phyloP scores from a whole-genome alignment of 2,797 vertebrate genomes.

The Synaphobranchus kaupii region DNA sequence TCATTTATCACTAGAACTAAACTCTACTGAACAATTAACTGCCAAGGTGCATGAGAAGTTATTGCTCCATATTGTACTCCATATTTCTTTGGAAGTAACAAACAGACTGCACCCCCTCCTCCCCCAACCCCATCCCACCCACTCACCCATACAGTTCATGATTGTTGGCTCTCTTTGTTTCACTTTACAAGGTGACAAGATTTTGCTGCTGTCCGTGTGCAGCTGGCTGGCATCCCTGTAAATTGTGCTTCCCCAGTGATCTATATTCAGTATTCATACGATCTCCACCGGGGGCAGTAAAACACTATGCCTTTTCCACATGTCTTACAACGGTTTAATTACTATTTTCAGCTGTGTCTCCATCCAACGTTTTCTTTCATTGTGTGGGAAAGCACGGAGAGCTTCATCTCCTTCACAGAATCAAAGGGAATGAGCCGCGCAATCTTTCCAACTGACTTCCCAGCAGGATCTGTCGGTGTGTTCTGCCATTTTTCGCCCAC shows the following conservation, averaged over 20 bases:
- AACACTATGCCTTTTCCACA: conserved; percentile 76
- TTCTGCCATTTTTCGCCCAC: background rate
- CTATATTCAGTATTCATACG: conserved; percentile 67
- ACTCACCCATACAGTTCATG: background rate
- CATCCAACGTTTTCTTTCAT: conserved; percentile 60
- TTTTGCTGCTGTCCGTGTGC: conserved; percentile 63
- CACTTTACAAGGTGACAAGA: conserved; percentile 77
- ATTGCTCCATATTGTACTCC: conserved; percentile 44
- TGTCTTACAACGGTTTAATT: conserved; percentile 70
- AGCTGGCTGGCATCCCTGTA: conserved; percentile 74
- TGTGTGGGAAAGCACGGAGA: conserved; percentile 64
- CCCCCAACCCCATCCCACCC: background rate
- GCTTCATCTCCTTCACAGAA: background rate
- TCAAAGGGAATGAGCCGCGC: background rate
- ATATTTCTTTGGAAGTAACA: conserved; percentile 61
- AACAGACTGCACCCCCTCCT: conserved; percentile 54
- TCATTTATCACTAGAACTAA: background rate
- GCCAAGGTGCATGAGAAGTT: conserved; percentile 50
- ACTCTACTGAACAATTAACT: conserved; percentile 50
- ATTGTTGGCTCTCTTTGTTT: conserved; percentile 36
- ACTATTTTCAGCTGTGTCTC: conserved; percentile 63
- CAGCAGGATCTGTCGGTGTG: background rate
- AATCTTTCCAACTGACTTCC: conserved; percentile 9
- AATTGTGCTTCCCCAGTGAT: conserved; percentile 64
- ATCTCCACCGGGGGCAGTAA: conserved; percentile 67